Percentiles rank a stretch among this genome's conserved stretches.
Evolutionary conservation across 2,888 invertebrate species (phyloP).

Genomic region (Agriopis marginaria): DNA sequence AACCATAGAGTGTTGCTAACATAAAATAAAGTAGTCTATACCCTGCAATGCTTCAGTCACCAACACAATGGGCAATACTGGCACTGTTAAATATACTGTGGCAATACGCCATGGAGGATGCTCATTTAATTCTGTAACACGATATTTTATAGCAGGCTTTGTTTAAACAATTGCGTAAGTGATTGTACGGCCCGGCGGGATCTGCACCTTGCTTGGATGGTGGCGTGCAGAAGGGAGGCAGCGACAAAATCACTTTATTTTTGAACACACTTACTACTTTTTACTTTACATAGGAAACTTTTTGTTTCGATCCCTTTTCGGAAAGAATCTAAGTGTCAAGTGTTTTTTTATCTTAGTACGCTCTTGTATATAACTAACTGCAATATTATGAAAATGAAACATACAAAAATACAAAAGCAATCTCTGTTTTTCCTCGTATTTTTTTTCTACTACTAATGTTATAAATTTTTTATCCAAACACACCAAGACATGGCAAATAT

Average conservation of each 20-base stretch:
- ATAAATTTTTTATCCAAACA: too few species aligned
- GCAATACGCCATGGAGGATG: conserved; percentile 61
- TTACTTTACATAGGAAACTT: too few species aligned
- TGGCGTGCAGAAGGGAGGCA: conserved; percentile 50
- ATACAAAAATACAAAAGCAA: too few species aligned
- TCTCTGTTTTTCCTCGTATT: too few species aligned
- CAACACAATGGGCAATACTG: conserved; percentile 63
- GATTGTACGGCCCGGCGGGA: conserved; percentile 70
- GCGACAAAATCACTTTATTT: background rate
- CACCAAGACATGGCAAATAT: too few species aligned
- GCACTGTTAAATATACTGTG: conserved; percentile 29
- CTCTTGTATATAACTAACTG: too few species aligned
- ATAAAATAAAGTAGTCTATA: background rate
- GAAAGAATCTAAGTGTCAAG: too few species aligned
- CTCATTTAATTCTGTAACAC: conserved; percentile 74
- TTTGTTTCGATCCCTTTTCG: too few species aligned
- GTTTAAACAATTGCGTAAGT: conserved; percentile 86
- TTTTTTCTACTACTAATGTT: too few species aligned
- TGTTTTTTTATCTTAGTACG: too few species aligned
- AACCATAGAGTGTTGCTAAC: background rate
- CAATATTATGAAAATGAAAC: too few species aligned
- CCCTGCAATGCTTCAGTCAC: background rate
- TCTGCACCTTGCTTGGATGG: conserved; percentile 69
- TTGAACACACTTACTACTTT: too few species aligned
- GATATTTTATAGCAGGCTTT: conserved; percentile 82